A percentile compares a stretch with the other conserved stretches of the same genome.
phyloP scores from a whole-genome alignment of 2,797 vertebrate species.

The Eulemur coronatus region DNA sequence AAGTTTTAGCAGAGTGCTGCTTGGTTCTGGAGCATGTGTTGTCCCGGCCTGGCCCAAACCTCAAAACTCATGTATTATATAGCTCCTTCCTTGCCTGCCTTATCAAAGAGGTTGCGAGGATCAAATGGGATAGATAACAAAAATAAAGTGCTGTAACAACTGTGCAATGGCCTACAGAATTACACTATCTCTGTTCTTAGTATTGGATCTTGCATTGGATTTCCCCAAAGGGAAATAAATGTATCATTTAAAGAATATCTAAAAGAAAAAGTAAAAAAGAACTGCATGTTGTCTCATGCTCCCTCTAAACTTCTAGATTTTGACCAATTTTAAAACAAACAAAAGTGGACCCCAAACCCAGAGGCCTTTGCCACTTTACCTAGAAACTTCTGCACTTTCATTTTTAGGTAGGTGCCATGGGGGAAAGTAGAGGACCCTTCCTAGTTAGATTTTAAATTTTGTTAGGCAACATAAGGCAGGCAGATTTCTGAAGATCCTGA shows the following conservation, averaged over 20 bases:
- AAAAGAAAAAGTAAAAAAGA: background rate
- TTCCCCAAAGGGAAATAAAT: background rate
- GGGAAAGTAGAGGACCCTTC: background rate
- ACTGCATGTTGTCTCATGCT: background rate
- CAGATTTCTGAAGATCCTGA: slow-evolving; percentile 40
- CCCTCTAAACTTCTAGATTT: background rate
- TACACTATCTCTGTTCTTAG: background rate
- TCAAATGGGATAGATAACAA: background rate
- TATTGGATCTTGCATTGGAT: background rate
- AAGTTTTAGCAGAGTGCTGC: background rate
- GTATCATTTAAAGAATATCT: background rate
- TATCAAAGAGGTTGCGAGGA: background rate
- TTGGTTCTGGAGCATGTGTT: background rate
- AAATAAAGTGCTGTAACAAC: background rate
- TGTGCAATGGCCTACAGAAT: background rate
- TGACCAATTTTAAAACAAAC: background rate
- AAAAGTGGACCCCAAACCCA: background rate
- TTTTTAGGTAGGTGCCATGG: background rate
- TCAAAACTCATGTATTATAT: background rate
- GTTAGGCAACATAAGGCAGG: slow-evolving; percentile 17
- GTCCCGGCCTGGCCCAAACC: background rate
- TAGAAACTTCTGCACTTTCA: background rate
- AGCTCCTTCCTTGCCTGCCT: background rate
- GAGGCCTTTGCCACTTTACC: background rate
- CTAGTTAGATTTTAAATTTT: background rate